Evolutionary conservation across 2,888 invertebrate species (phyloP).

Genomic region (Drosophila formosana): DNA sequence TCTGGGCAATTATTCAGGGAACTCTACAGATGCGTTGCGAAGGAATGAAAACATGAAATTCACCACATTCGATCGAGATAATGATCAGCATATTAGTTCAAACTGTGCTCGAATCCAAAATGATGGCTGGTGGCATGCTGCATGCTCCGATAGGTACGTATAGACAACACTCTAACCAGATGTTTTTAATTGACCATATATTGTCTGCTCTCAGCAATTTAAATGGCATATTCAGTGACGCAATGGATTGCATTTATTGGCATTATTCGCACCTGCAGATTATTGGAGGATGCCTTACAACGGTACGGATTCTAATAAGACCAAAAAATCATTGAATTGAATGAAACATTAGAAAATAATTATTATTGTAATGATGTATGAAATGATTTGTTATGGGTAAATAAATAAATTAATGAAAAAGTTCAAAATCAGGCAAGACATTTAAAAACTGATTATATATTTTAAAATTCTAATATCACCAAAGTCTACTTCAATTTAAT

Average conservation of each 20-base stretch:
- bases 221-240: slow-evolving; percentile 19
- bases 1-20: slow-evolving; percentile 3
- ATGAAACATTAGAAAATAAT: neutral
- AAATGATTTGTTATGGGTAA: no score
- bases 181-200: no score
- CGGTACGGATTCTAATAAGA: slow-evolving; percentile 11
- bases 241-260: slow-evolving; percentile 13
- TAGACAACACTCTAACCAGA: neutral
- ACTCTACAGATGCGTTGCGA: slow-evolving; percentile 4
- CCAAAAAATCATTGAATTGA: neutral
- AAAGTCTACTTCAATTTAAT: no score
- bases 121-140: slow-evolving; percentile 25
- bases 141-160: slow-evolving; percentile 14
- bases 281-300: slow-evolving; percentile 6
- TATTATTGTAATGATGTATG: no score
- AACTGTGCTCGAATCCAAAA: slow-evolving; percentile 9
- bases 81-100: neutral
- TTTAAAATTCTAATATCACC: no score
- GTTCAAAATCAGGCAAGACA: no score
- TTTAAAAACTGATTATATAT: no score
- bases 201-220: slow-evolving; percentile 5
- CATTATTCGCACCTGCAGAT: neutral
- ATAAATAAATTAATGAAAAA: no score
- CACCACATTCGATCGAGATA: slow-evolving; percentile 22
- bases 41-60: slow-evolving; percentile 9